Evolutionary conservation across 1,140 invertebrate species (phyloP), one percentile per base, ranked within the genome.

Genomic region (Teleopsis dalmanni): DNA sequence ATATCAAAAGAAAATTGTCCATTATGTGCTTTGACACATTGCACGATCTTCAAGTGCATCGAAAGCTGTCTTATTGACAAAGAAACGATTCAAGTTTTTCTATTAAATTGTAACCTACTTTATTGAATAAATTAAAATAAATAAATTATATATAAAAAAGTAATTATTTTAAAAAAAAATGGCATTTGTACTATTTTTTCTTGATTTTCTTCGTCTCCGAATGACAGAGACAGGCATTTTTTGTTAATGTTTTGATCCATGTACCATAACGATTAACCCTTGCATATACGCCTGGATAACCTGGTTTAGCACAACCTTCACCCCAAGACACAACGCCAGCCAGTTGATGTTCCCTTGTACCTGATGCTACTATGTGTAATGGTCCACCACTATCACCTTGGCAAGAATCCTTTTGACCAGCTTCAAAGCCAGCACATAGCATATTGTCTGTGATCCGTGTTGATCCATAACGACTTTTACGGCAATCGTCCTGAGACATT

Each of bases 241-340:
- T 72, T 51, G 81, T 78, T 38, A 82, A 79, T 7, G 71, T 58
- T 31, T 66, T 69, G 43, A 88, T 79, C 85, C 85, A 88, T 14
- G 76, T 72, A 0, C 81, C 57, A 59, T 84, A 86, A 54, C 75
- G 75, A 8, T 78, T 73, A 1, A 88, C 80, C 31, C 83, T 73
- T 0, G 84, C 85, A 56, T 88, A 88, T 3, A 88, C 82, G 13
- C 81, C 82, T 2, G 82, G 82, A 48, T 78, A 76, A 4, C 78
- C 75, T 3, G 76, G 71, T 48, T 78, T 67, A 8, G 78, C 82
- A 55, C 82, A 84, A 1, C 81, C 82, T 2, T 79, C 75, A n/a
- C 79, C 79, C 81, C 81, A 84, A 0, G 79, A 81, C 2, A 80
- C 77, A n/a, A 81, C 75, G 3, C 78, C 78, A 60, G 64, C 57